These are phyloP conservation scores for Microcebus ravelobensis DNA, from an alignment of 2,113 vertebrate genomes.

Conservation along the genomic window DNA sequence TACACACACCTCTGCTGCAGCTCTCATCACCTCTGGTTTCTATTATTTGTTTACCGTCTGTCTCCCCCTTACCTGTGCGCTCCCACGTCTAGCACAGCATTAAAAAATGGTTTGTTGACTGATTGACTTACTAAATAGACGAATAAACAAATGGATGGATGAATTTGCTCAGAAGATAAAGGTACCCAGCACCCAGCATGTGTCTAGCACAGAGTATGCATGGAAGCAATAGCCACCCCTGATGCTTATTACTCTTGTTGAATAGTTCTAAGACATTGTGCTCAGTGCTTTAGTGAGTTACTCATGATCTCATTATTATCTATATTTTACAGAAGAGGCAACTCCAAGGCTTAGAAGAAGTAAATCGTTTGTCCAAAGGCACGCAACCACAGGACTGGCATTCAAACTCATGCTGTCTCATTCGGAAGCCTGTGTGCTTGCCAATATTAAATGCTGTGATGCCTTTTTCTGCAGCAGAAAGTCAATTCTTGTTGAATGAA, in stretches of 20 bases:
- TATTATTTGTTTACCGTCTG: background rate
- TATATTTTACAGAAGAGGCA: slow-evolving; percentile 17
- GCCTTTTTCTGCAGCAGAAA: background rate
- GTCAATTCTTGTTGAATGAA: background rate
- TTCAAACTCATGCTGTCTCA: background rate
- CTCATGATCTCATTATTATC: background rate
- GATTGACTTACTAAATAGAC: slow-evolving; percentile 24
- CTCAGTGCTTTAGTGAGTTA: background rate
- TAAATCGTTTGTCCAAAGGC: background rate
- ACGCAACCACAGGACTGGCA: background rate
- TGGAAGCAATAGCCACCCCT: background rate
- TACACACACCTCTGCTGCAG: too few species aligned
- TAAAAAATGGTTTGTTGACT: slow-evolving; percentile 44
- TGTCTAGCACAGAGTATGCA: background rate
- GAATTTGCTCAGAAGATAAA: slow-evolving; percentile 41
- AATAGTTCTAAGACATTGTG: background rate
- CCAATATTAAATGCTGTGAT: background rate
- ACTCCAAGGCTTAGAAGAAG: background rate
- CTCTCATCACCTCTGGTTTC: background rate
- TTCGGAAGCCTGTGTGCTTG: background rate
- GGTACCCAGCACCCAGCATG: background rate
- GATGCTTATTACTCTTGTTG: background rate
- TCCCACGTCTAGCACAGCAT: background rate
- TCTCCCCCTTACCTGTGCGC: slow-evolving; percentile 20
- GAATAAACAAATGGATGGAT: slow-evolving; percentile 43